Evolutionary conservation across 2,888 invertebrate genomes (phyloP).

Genomic region (Osmoderma eremita): DNA sequence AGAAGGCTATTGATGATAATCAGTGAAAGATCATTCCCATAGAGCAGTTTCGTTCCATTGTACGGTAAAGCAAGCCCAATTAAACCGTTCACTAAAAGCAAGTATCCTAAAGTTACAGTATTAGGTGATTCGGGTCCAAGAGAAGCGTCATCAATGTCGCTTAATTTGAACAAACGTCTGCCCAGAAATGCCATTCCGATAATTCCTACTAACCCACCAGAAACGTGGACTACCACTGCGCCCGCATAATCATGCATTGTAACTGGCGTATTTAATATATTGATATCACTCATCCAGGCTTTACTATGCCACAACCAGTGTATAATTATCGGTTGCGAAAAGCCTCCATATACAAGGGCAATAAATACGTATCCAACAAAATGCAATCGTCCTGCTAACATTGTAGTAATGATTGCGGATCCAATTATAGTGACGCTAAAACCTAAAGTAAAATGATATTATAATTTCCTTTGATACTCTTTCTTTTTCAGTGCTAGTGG

Average conservation of each 20-base stretch:
- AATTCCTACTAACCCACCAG: constrained; percentile 57
- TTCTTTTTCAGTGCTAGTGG: neutral
- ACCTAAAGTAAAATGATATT: constrained; percentile 49
- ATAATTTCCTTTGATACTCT: neutral
- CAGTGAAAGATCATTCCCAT: constrained; percentile 40
- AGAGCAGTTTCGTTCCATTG: constrained; percentile 29
- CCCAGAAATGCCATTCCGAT: constrained; percentile 58
- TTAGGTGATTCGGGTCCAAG: constrained; percentile 53
- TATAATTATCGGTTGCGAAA: constrained; percentile 59
- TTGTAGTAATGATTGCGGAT: constrained; percentile 57
- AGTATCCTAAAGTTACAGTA: constrained; percentile 51
- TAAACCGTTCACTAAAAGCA: constrained; percentile 59
- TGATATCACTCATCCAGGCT: constrained; percentile 58
- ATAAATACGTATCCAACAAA: constrained; percentile 54
- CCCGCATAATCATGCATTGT: constrained; percentile 58
- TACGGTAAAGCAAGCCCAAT: constrained; percentile 49
- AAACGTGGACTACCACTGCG: constrained; percentile 55
- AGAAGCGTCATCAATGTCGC: constrained; percentile 58
- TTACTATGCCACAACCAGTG: constrained; percentile 59
- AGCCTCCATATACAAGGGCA: constrained; percentile 53
- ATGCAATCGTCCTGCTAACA: constrained; percentile 56
- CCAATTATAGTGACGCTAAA: constrained; percentile 57
- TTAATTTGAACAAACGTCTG: constrained; percentile 56
- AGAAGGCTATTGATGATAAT: constrained; percentile 47
- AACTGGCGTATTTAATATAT: constrained; percentile 48